A percentile compares a stretch with the other conserved stretches of the same genome.
phyloP scores from a whole-genome alignment of 2,888 invertebrate genomes.

The Leptopilina myrica region DNA sequence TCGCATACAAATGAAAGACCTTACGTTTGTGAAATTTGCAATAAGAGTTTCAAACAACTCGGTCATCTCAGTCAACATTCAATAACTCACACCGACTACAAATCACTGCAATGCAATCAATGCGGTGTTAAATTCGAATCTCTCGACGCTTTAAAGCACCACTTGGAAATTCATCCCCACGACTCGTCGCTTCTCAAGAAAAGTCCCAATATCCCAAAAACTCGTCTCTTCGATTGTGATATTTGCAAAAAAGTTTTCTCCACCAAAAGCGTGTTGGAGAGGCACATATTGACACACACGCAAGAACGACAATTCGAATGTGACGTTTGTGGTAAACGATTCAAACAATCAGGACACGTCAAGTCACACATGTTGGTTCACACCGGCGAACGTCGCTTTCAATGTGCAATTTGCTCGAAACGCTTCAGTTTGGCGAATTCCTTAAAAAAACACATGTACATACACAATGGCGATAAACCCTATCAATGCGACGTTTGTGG shows the following conservation, averaged over 20 bases:
- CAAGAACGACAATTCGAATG: conserved; percentile 76
- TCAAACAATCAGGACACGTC: conserved; percentile 78
- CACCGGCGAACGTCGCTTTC: conserved; percentile 78
- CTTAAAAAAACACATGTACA: conserved; percentile 76
- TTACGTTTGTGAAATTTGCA: conserved; percentile 66
- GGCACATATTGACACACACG: conserved; percentile 78
- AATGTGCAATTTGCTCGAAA: conserved; percentile 78
- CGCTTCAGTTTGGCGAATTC: conserved; percentile 77
- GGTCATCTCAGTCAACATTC: conserved; percentile 69
- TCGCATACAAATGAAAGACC: conserved; percentile 70
- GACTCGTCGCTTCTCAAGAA: conserved; percentile 45
- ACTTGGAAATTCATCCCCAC: conserved; percentile 59
- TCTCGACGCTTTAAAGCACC: conserved; percentile 61
- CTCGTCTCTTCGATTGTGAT: conserved; percentile 75
- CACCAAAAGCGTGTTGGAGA: conserved; percentile 78
- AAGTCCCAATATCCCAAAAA: conserved; percentile 49
- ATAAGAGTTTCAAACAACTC: conserved; percentile 69
- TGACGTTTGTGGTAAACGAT: conserved; percentile 77
- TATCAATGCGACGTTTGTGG: conserved; percentile 70
- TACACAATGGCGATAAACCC: conserved; percentile 73
- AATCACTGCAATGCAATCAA: conserved; percentile 63
- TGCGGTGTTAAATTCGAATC: conserved; percentile 64
- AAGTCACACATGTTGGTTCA: conserved; percentile 77
- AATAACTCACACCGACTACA: conserved; percentile 66
- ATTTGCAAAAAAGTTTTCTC: conserved; percentile 78